Conservation (phyloP, 2,888 invertebrate species). For the Branchinecta sandiegonensis region DNA sequence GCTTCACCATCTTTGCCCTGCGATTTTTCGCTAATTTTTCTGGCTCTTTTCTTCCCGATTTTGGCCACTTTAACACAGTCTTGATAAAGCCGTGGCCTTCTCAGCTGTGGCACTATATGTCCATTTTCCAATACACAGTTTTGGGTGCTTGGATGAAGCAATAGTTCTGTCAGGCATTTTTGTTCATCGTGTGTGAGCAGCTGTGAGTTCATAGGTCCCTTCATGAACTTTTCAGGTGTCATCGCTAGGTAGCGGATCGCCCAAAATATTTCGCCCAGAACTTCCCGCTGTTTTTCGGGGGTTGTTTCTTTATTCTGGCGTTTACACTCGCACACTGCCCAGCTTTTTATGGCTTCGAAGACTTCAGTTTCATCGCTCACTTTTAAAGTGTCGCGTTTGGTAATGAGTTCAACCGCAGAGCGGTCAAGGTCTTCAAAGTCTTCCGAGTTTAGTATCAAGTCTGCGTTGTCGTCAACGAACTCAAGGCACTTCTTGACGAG, state of each 20-base stretch:
- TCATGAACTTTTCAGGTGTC: slow-evolving; percentile 46
- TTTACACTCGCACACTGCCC: slow-evolving; percentile 45
- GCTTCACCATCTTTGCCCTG: slow-evolving; percentile 13
- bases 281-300: slow-evolving; percentile 39
- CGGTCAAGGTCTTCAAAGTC: slow-evolving; percentile 47
- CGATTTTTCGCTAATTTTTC: not conserved
- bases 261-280: slow-evolving; percentile 44
- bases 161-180: slow-evolving; percentile 31
- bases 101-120: not conserved
- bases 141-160: slow-evolving; percentile 23
- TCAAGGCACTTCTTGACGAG: slow-evolving; percentile 51
- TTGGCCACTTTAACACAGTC: not conserved
- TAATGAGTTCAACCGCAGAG: slow-evolving; percentile 48
- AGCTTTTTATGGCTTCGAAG: slow-evolving; percentile 47
- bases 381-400: slow-evolving; percentile 50
- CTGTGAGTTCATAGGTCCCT: slow-evolving; percentile 43
- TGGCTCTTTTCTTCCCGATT: not conserved
- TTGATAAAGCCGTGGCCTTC: not conserved
- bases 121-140: not conserved
- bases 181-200: slow-evolving; percentile 42
- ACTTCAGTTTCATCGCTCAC: slow-evolving; percentile 43
- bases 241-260: slow-evolving; percentile 52
- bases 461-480: slow-evolving; percentile 45
- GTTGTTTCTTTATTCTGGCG: slow-evolving; percentile 41
- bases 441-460: slow-evolving; percentile 41